These are phyloP conservation scores for Graphium colonna DNA, from an alignment of 2,888 invertebrate genomes.

Conservation along the genomic window DNA sequence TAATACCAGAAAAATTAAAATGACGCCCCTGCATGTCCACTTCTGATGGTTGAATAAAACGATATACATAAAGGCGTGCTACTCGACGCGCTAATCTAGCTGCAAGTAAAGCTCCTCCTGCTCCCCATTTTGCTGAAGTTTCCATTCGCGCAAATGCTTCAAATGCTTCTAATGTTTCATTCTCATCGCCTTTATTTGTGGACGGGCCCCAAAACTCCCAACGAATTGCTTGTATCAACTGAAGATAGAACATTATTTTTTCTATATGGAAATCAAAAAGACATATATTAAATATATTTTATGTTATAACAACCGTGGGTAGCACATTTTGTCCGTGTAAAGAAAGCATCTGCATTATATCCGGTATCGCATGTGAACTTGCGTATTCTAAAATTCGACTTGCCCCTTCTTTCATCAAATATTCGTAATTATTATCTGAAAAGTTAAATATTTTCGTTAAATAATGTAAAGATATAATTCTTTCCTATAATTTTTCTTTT, in stretches of 20 bases:
- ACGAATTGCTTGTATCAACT: conserved; percentile 70
- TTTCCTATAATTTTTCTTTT: too few relatives aligned
- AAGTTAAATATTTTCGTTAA: too few relatives aligned
- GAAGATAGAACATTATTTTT: neutral
- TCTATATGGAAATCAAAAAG: neutral
- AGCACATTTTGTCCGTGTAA: conserved; percentile 43
- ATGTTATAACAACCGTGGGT: conserved; percentile 41
- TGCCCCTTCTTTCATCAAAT: conserved; percentile 78
- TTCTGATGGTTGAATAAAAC: conserved; percentile 70
- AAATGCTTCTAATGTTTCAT: conserved; percentile 54
- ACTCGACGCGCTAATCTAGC: conserved; percentile 71
- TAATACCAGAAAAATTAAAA: conserved; percentile 74
- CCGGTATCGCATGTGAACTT: conserved; percentile 79
- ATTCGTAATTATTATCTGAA: conserved; percentile 79
- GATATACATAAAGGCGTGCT: conserved; percentile 78
- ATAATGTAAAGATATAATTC: too few relatives aligned
- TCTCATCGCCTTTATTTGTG: conserved; percentile 36
- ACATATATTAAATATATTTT: too few relatives aligned
- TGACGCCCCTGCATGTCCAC: conserved; percentile 62
- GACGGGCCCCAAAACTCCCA: conserved; percentile 78
- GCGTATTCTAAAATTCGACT: conserved; percentile 78
- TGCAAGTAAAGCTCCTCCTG: conserved; percentile 77
- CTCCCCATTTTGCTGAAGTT: conserved; percentile 78
- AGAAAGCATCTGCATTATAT: conserved; percentile 67
- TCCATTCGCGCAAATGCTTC: conserved; percentile 77